These are phyloP conservation scores for Marcusenius ussheri DNA, from an alignment of 2,113 vertebrate species.

Conservation along the genomic window DNA sequence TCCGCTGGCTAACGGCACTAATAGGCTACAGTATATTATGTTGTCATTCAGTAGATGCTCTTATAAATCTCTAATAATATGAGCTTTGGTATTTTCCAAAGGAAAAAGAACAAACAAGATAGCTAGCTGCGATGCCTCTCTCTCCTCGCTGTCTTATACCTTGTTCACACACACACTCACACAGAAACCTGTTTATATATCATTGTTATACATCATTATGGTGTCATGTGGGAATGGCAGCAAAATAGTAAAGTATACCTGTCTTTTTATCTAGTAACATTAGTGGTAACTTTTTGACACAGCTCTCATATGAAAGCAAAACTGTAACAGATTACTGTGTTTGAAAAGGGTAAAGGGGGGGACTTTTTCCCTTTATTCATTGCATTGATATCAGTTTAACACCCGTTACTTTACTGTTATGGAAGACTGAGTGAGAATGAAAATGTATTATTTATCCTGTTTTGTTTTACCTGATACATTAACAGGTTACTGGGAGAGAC, in stretches of 20 bases:
- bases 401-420: background rate
- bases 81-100: background rate
- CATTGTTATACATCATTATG: background rate
- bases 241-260: background rate
- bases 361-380: background rate
- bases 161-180: background rate
- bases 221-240: background rate
- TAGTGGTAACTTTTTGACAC: background rate
- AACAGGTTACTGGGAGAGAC: background rate
- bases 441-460: background rate
- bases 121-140: background rate
- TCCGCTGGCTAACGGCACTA: background rate
- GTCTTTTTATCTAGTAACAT: too few species aligned
- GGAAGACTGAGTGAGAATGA: background rate
- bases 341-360: background rate
- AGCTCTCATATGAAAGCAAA: background rate
- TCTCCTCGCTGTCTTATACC: background rate
- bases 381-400: background rate
- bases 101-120: background rate
- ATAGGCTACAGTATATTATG: background rate
- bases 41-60: background rate
- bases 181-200: background rate
- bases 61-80: background rate
- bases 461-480: background rate
- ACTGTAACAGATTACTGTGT: background rate